Evolutionary conservation across 2,888 invertebrate species (phyloP), one percentile per base, ranked within the genome.

Genomic region (Acleris holmiana): DNA sequence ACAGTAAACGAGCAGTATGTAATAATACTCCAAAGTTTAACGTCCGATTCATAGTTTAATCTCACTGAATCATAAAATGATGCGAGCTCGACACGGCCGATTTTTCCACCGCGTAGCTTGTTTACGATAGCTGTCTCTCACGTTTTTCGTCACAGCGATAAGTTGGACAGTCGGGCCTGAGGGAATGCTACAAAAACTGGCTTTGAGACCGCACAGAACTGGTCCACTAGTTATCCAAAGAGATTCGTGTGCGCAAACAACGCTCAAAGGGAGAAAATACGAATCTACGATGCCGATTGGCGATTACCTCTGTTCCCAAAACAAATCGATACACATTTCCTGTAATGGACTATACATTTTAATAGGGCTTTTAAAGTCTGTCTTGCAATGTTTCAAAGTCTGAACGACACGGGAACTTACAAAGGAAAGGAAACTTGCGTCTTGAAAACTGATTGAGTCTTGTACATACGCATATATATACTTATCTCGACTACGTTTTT

Each of bases 271-370:
- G 25, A 8, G 47, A 10, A 46, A 35, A 58, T 41, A 57, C 41
- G 23, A 46, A 40, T 18, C 44, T 49, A 35, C 35, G 29, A 29
- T 29, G 13, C 25, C 25, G 29, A 35, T 21, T 23, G 55, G 41
- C 55, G 61, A 49, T 56, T 50, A 62, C 50, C 29, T 44, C 18
- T 25, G 25, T 47, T 15, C 29, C 17, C 53, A 64, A 53, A 50
- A 25, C 10, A 48, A 49, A 49, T 54, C 48, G 41, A 64, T 40
- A 53, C 48, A 29, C 51, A 63, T 58, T 51, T 35, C 51, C 50
- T 29, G 56, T 51, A 63, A 63, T 57, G 40, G 63, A 47, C 23
- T 46, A 35, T 62, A 62, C 61, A 63, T 63, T 58, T 53, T 53
- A 58, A 58, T 58, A 58, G 57, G 21, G n/a, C 57, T 21, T 47